A percentile compares a stretch with the other conserved stretches of the same genome.
Conservation (phyloP, 2,888 invertebrate genomes). For the Drosophila neoperkinsi region DNA sequence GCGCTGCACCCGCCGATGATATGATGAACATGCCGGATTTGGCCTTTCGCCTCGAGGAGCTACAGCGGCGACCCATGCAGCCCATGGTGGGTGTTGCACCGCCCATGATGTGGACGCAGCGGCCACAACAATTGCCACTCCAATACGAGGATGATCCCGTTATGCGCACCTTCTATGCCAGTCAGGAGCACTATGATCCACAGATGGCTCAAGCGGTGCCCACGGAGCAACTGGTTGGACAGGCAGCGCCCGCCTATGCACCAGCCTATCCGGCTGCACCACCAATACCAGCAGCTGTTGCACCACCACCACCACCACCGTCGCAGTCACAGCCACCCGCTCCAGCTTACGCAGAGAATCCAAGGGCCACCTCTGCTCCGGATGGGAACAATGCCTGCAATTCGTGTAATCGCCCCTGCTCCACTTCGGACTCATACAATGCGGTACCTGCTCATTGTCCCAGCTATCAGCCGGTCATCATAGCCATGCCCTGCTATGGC, state of each 20-base stretch:
- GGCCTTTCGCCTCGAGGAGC: constrained; percentile 53
- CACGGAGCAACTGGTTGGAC: constrained; percentile 15
- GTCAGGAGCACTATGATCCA: constrained; percentile 35
- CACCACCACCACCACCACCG: constrained; percentile 9
- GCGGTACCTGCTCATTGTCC: constrained; percentile 49
- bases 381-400: constrained; percentile 33
- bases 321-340: not conserved
- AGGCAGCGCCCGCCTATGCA: constrained; percentile 11
- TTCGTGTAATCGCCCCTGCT: constrained; percentile 45
- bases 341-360: constrained; percentile 7
- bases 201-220: constrained; percentile 27
- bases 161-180: constrained; percentile 73
- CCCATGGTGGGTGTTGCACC: constrained; percentile 29
- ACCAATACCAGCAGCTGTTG: not conserved
- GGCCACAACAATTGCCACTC: constrained; percentile 18
- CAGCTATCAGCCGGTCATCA: constrained; percentile 74
- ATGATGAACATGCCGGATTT: constrained; percentile 54
- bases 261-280: constrained; percentile 7
- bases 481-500: constrained; percentile 74
- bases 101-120: constrained; percentile 37
- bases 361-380: not conserved
- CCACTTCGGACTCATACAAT: constrained; percentile 33
- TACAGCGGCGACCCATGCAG: constrained; percentile 16
- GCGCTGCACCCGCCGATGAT: constrained; percentile 33
- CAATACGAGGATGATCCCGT: constrained; percentile 69